Base-by-base conservation (phyloP, 2,113 vertebrate genomes). In the Malurus elegans region DNA sequence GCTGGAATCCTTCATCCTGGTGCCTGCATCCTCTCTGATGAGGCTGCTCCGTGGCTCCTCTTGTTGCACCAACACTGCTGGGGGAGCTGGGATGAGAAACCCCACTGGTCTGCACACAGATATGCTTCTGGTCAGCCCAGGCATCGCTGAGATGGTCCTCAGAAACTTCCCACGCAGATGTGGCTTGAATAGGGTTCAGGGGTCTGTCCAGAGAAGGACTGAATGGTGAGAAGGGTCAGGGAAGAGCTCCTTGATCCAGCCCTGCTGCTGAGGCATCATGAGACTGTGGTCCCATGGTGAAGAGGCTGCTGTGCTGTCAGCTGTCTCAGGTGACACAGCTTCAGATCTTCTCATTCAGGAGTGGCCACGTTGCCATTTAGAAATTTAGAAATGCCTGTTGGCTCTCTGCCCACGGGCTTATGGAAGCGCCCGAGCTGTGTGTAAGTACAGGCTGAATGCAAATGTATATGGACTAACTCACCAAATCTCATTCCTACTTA, bases 51-150 rank as follows among this genome's bases (percentile, higher is more conserved):
- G 2, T 0, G 16, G 24, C n/a, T 60, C 14, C 53, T 62, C 44
- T 34, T 20, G 20, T 16, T 26, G 42, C 24, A 50, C 23, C 73
- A 67, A 12, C 9, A 38, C 2, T 8, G 34, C 32, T 50, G 9
- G 10, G 26, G 47, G 18, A 75, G 21, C 44, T 57, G 25, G 44
- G 17, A 23, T 40, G 9, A 50, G 40, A 54, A 62, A 42, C 23
- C 6, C 12, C 6, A 1, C 18, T 36, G 5, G 5, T 48, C 13
- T 56, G 18, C 0, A 0, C 9, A 15, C 16, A 3, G 32, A 18
- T 24, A 24, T 8, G n/a, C 53, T 67, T 83, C 48, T 36, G 21
- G 21, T 50, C 3, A 7, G 47, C 23, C 3, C 34, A 32, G 29
- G 6, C 2, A 4, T 34, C 25, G 18, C 4, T 14, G 25, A 62